Evolutionary conservation across 2,888 invertebrate genomes (phyloP), one percentile per base, ranked within the genome.

Genomic region (Camponotus fellah): DNA sequence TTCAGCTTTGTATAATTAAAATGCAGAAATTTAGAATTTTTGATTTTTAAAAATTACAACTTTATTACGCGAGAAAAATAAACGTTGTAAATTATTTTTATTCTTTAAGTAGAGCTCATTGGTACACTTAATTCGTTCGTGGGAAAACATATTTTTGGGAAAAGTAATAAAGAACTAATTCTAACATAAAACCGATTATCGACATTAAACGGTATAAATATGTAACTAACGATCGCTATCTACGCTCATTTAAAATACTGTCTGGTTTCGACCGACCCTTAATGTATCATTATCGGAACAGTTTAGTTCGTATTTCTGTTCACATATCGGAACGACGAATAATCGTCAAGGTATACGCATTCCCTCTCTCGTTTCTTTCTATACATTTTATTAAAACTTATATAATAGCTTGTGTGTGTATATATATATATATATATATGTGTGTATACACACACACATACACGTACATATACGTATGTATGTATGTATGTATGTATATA

Each of bases 211-310:
- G 53, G 71, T 71, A 88, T 56, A 62, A 82, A 75, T 76, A 71
- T 46, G 21, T 62, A 34, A 49, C 60, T 79, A 77, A 79, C 69
- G 37, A 71, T 77, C 34, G 77, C 82, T 89, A 89, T 58, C 85
- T 89, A 89, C 81, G 83, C 90, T 91, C 91, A 86, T 91, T 93
- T 91, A 91, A 92, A 93, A 92, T 93, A 93, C 93, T 93, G 93
- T 90, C 90, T 89, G 91, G 91, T 91, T 92, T 84, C 87, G 72
- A 69, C 53, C 49, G 69, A 69, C 69, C n/a, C 17, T 53, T 53
- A 53, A 53, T 26, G 69, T n/a, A n/a, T n/a, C n/a, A n/a, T 60
- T 46, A 60, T 79, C 79, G 34, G 79, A 79, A 71, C 12, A 79
- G 17, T 12, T 37, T 71, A 68, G 49, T 76, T 43, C n/a, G 66